Base-by-base conservation (phyloP, 2,888 invertebrate genomes). In the Cybosia mesomella region DNA sequence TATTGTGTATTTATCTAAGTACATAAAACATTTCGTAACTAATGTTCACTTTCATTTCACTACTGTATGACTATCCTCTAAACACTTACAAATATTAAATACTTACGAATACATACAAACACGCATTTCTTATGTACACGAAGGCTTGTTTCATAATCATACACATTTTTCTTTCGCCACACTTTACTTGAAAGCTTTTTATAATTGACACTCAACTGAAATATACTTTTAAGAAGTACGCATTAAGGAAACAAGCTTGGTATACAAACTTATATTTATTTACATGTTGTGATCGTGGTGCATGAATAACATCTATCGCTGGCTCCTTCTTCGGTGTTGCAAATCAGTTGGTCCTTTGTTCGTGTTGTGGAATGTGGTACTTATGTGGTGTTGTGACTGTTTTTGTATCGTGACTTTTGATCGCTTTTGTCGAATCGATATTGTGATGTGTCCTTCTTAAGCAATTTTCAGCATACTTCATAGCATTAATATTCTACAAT, bases 301-400 rank as follows among this genome's bases (percentile, higher is more conserved):
- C 95, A 95, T 94, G 95, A 95, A 95, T 95, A 95, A 95, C 95
- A 95, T 95, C 95, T 95, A 92, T 93, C 84, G 86, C 84, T 89
- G 83, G 84, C 83, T 85, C 79, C 79, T 80, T 71, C 80, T 79
- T 87, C 73, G 77, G 76, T 87, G 88, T 87, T 83, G 86, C 85
- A 77, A 83, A 80, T 85, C 80, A 79, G 76, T 80, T 70, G 68
- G 65, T 72, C 55, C 67, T 59, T 74, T 73, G 61, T 82, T 73
- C 83, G 83, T 88, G 78, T 87, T 85, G 85, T 89, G 89, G 88
- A 87, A 88, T 91, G 93, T 92, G 91, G 93, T 93, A 92, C 92
- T 93, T 86, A 88, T 91, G 93, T 92, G 91, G 93, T 93, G 92
- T 93, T 93, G 92, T 93, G 93, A 91, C 84, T 82, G 75, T 83